These are phyloP conservation scores for Lamellibrachia columna DNA, from an alignment of 2,888 invertebrate species.

Conservation along the genomic window DNA sequence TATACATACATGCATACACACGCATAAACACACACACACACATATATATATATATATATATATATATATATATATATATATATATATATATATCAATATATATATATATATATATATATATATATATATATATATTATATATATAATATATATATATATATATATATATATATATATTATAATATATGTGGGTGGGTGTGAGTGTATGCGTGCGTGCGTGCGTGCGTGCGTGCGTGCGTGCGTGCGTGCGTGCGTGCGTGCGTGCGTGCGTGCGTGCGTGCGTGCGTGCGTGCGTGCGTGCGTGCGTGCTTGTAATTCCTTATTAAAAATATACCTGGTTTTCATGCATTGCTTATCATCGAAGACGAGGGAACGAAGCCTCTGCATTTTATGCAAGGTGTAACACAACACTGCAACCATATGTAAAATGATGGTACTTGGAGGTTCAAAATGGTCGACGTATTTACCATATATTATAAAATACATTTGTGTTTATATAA, in stretches of 20 bases:
- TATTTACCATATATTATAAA: too few relatives aligned
- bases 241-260: not conserved
- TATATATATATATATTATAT: too few relatives aligned
- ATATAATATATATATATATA: too few relatives aligned
- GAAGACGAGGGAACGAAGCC: too few relatives aligned
- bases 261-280: not conserved
- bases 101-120: not conserved
- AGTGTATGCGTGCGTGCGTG: not conserved
- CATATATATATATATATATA: not conserved
- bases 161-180: not conserved
- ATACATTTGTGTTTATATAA: too few relatives aligned
- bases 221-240: not conserved
- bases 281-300: too few relatives aligned
- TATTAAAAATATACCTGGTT: too few relatives aligned
- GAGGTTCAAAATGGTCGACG: too few relatives aligned
- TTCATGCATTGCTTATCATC: too few relatives aligned
- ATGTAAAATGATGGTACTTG: not conserved
- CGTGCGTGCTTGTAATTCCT: too few relatives aligned
- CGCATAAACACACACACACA: not conserved
- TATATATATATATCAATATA: not conserved
- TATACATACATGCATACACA: not conserved
- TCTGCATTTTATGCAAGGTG: too few relatives aligned
- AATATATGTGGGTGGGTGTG: not conserved
- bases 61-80: not conserved
- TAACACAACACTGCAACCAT: too few relatives aligned